A percentile compares a stretch with the other conserved stretches of the same genome.
Conservation (phyloP, 2,797 vertebrate species). For the Picus viridis region DNA sequence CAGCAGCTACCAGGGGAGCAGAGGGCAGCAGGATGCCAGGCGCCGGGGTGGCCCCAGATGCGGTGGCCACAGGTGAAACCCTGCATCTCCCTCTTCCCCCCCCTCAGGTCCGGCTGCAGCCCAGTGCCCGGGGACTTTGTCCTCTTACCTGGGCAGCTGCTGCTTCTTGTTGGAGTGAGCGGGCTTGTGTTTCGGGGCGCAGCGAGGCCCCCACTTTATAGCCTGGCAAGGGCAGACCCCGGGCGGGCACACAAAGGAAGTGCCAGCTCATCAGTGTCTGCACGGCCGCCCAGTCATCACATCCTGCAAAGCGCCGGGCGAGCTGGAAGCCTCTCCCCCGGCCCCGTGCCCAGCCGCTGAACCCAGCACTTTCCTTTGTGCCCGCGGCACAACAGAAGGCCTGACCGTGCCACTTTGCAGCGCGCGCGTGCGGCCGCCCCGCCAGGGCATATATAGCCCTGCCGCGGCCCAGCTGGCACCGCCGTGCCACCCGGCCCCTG, state of each 20-base stretch:
- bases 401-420: conserved; percentile 72
- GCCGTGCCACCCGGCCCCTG: not conserved
- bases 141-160: conserved; percentile 90
- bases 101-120: not conserved
- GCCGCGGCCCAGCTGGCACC: not conserved
- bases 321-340: conserved; percentile 72
- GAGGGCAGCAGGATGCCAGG: not conserved
- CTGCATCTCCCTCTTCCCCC: conserved; percentile 20
- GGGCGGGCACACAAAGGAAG: conserved; percentile 84
- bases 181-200: conserved; percentile 80
- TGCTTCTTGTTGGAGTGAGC: conserved; percentile 79
- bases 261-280: conserved; percentile 87
- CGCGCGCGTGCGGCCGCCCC: not conserved
- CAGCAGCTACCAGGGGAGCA: not conserved
- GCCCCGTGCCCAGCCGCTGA: conserved; percentile 62
- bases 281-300: conserved; percentile 80
- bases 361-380: conserved; percentile 85
- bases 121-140: conserved; percentile 1
- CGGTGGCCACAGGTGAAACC: not conserved
- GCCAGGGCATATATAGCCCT: conserved; percentile 49
- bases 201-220: conserved; percentile 86
- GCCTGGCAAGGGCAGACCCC: conserved; percentile 87
- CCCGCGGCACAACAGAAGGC: conserved; percentile 77
- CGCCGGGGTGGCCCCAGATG: not conserved
- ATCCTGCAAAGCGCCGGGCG: conserved; percentile 75